Evolutionary conservation across 2,888 invertebrate species (phyloP).

Genomic region (Mythimna ferrago): DNA sequence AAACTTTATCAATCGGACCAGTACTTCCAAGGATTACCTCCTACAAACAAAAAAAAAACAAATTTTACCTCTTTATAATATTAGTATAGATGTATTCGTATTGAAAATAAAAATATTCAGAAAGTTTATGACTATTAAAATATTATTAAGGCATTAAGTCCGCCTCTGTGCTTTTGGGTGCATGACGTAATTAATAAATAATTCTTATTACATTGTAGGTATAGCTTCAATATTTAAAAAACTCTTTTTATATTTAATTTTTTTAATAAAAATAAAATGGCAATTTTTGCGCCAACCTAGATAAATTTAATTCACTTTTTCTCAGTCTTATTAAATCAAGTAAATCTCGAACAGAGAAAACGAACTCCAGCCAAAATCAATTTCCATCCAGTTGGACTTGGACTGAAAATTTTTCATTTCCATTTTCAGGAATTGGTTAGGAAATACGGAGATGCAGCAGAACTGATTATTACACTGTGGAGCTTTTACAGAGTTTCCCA

Average conservation of each 20-base stretch:
- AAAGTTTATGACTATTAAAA: constrained; percentile 7
- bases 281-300: neutral
- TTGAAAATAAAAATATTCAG: constrained; percentile 7
- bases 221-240: neutral
- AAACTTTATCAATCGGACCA: too few species aligned
- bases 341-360: neutral
- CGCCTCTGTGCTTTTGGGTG: too few species aligned
- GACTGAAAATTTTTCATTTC: constrained; percentile 29
- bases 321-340: neutral
- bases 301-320: neutral
- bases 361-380: neutral
- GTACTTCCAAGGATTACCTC: too few species aligned
- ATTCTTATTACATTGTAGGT: too few species aligned
- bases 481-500: constrained; percentile 34
- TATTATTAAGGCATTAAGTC: neutral
- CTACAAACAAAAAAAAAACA: too few species aligned
- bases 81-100: neutral
- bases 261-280: too few species aligned
- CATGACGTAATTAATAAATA: too few species aligned
- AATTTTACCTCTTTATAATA: too few species aligned
- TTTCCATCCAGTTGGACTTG: neutral
- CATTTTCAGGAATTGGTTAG: constrained; percentile 30
- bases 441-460: constrained; percentile 34
- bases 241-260: too few species aligned
- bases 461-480: constrained; percentile 30